These are phyloP conservation scores for Campylomormyrus tamandua DNA, from an alignment of 2,113 vertebrate species.

Conservation along the genomic window DNA sequence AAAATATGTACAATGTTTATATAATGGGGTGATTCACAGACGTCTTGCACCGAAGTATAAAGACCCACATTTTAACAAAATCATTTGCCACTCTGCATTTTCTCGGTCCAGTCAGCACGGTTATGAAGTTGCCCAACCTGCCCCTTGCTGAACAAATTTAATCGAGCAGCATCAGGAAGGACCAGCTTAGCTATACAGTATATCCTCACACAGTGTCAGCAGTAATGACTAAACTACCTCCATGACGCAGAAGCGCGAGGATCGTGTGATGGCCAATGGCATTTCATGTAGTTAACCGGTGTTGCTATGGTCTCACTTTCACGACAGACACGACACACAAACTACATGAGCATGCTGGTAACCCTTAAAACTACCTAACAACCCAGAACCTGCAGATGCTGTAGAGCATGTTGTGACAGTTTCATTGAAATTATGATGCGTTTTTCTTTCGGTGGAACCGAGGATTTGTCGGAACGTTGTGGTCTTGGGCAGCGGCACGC, in stretches of 20 bases:
- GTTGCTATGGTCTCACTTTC: not conserved
- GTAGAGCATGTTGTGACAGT: not conserved
- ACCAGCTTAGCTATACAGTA: not conserved
- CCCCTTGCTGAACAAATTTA: not conserved
- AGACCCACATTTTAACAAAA: not conserved
- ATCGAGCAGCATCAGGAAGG: not conserved
- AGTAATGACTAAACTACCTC: not conserved
- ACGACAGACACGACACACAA: not conserved
- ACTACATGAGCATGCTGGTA: not conserved
- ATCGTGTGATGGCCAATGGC: not conserved
- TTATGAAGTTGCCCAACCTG: not conserved
- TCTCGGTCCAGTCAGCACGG: not conserved
- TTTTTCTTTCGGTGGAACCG: not conserved
- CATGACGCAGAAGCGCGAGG: not conserved
- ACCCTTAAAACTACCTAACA: not conserved
- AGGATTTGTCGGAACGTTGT: not conserved
- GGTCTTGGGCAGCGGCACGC: not conserved
- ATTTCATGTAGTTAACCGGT: not conserved
- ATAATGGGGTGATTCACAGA: not conserved
- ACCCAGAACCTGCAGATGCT: not conserved
- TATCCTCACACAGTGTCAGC: not conserved
- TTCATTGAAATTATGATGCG: not conserved
- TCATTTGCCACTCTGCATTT: not conserved
- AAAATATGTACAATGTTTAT: not conserved
- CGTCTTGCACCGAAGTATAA: not conserved